Percentiles rank a stretch among this genome's conserved stretches.
Conservation (phyloP, 2,888 invertebrate species). For the Scaeva pyrastri region DNA sequence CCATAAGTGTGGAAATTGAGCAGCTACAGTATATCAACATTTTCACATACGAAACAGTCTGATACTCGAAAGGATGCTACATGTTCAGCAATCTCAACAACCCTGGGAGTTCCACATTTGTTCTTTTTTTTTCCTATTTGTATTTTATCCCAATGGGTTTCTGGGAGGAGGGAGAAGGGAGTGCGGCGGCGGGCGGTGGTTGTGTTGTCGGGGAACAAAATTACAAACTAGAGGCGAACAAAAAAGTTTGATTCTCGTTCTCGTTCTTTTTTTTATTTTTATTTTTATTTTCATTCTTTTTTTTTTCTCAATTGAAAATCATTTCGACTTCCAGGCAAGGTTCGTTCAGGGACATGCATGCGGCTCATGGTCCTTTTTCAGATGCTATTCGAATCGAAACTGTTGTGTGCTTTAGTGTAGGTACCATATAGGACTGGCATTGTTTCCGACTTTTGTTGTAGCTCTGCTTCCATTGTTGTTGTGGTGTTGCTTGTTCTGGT, state of each 20-base stretch:
- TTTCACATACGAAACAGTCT: slow-evolving; percentile 13
- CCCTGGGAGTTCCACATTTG: slow-evolving; percentile 18
- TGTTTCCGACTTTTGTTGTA: background rate
- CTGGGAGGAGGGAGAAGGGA: background rate
- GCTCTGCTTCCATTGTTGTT: background rate
- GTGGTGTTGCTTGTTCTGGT: slow-evolving; percentile 1
- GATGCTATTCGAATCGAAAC: background rate
- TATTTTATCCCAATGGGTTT: background rate
- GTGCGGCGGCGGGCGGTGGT: no score
- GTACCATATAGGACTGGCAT: no score
- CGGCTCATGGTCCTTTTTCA: slow-evolving; percentile 1
- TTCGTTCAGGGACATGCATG: slow-evolving; percentile 30
- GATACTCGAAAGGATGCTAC: background rate
- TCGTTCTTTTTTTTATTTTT: background rate
- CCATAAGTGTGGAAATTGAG: background rate
- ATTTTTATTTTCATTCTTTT: background rate
- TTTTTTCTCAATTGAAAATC: background rate
- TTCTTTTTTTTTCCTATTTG: background rate
- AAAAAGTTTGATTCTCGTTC: slow-evolving; percentile 11
- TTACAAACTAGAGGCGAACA: slow-evolving; percentile 26
- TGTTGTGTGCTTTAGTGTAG: slow-evolving; percentile 1
- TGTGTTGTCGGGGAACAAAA: slow-evolving; percentile 11
- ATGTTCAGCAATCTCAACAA: slow-evolving; percentile 16
- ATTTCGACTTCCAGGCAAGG: slow-evolving; percentile 21
- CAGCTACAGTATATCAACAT: background rate